These are phyloP conservation scores for Temnothorax longispinosus DNA, from an alignment of 1,140 invertebrate species.

Conservation along the genomic window DNA sequence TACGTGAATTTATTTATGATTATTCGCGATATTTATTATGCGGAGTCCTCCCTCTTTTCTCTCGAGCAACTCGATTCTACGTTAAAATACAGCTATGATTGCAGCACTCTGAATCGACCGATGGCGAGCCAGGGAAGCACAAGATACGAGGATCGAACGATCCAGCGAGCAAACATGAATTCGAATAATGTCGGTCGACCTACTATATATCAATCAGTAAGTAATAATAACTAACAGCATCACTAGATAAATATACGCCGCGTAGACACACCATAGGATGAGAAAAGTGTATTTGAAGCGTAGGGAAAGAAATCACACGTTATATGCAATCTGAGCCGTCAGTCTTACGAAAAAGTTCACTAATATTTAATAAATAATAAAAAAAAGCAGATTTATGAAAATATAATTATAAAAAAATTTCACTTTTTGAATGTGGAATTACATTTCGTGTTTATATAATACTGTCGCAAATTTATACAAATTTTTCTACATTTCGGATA, in stretches of 20 bases:
- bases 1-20: background rate
- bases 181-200: conserved; percentile 86
- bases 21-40: conserved; percentile 26
- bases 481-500: background rate
- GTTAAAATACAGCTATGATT: conserved; percentile 84
- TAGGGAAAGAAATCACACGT: conserved; percentile 22
- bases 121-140: conserved; percentile 98
- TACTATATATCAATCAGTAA: conserved; percentile 83
- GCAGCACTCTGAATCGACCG: conserved; percentile 95
- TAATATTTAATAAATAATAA: conserved; percentile 21
- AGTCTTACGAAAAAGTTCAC: conserved; percentile 25
- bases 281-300: background rate
- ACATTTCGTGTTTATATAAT: background rate
- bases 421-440: conserved; percentile 8
- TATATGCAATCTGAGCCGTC: conserved; percentile 9
- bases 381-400: background rate
- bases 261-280: conserved; percentile 28
- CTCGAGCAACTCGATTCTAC: conserved; percentile 63
- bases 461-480: background rate
- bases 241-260: conserved; percentile 15
- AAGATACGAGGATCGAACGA: conserved; percentile 96
- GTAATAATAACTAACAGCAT: conserved; percentile 76
- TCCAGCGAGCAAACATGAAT: conserved; percentile 89
- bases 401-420: background rate
- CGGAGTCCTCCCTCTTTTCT: conserved; percentile 74